Evolutionary conservation across 1,140 invertebrate species (phyloP).

Genomic region (Drosophila malerkotliana): DNA sequence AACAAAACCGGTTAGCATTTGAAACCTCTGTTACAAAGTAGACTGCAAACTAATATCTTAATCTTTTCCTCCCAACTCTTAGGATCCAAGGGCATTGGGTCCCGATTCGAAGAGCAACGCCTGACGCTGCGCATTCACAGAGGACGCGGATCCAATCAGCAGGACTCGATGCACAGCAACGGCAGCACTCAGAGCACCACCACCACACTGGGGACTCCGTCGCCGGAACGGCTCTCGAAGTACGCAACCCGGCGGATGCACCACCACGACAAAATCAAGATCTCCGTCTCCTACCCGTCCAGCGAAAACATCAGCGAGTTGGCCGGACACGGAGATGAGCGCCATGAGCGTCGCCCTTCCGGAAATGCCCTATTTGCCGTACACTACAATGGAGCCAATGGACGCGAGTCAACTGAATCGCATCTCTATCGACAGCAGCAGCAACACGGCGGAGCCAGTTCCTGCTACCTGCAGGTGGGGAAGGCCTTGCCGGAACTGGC

Average conservation of each 20-base stretch:
- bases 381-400: slow-evolving; percentile 69
- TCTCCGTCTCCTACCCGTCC: slow-evolving; percentile 92
- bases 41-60: background rate
- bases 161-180: slow-evolving; percentile 80
- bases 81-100: slow-evolving; percentile 84
- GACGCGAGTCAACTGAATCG: slow-evolving; percentile 68
- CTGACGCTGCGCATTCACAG: slow-evolving; percentile 96
- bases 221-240: slow-evolving; percentile 73
- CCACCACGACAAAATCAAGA: slow-evolving; percentile 91
- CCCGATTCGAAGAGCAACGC: slow-evolving; percentile 92
- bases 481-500: slow-evolving; percentile 83
- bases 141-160: slow-evolving; percentile 85
- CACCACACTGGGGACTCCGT: slow-evolving; percentile 78
- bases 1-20: background rate
- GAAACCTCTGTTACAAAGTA: background rate
- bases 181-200: slow-evolving; percentile 82
- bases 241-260: slow-evolving; percentile 82
- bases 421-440: slow-evolving; percentile 82
- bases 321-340: slow-evolving; percentile 62
- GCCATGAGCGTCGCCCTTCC: slow-evolving; percentile 55
- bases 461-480: slow-evolving; percentile 86
- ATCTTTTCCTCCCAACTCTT: background rate
- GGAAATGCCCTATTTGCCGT: slow-evolving; percentile 71
- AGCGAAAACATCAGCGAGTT: slow-evolving; percentile 87
- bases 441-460: slow-evolving; percentile 84